Percentiles rank a stretch among this genome's conserved stretches.
Conservation (phyloP, 2,888 invertebrate species). For the Patella depressa region DNA sequence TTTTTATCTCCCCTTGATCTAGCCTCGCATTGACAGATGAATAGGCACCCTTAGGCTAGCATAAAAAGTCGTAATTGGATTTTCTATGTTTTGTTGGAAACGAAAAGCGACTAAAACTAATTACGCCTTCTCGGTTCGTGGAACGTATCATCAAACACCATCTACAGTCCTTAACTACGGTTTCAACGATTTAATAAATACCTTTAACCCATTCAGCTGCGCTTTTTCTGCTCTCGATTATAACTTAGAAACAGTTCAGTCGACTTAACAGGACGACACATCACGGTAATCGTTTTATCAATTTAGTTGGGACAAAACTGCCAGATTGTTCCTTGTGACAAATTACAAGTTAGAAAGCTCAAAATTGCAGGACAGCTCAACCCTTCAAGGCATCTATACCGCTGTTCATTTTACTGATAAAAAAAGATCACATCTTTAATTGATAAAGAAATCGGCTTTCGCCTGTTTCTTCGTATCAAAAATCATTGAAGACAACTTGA, state of each 20-base stretch:
- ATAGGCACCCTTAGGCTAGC: not conserved
- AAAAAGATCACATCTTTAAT: too few species aligned
- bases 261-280: conserved; percentile 4
- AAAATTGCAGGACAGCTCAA: not conserved
- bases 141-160: not conserved
- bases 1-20: not conserved
- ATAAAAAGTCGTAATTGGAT: conserved; percentile 3
- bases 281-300: conserved; percentile 2
- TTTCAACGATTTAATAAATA: not conserved
- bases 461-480: too few species aligned
- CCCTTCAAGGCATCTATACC: not conserved
- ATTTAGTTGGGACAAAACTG: not conserved
- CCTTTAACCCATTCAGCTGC: conserved; percentile 1
- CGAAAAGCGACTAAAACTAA: conserved; percentile 2
- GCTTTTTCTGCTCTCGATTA: conserved; percentile 13
- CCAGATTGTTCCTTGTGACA: conserved; percentile 9
- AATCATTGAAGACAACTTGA: too few species aligned
- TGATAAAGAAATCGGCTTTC: too few species aligned
- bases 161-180: not conserved
- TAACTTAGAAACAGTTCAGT: conserved; percentile 9
- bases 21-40: conserved; percentile 1
- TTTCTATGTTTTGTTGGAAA: conserved; percentile 8
- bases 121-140: not conserved
- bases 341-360: not conserved
- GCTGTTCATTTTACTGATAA: not conserved